Percentiles rank a stretch among this genome's conserved stretches.
phyloP scores from a whole-genome alignment of 2,888 invertebrate genomes.

The Lochmaea crataegi region DNA sequence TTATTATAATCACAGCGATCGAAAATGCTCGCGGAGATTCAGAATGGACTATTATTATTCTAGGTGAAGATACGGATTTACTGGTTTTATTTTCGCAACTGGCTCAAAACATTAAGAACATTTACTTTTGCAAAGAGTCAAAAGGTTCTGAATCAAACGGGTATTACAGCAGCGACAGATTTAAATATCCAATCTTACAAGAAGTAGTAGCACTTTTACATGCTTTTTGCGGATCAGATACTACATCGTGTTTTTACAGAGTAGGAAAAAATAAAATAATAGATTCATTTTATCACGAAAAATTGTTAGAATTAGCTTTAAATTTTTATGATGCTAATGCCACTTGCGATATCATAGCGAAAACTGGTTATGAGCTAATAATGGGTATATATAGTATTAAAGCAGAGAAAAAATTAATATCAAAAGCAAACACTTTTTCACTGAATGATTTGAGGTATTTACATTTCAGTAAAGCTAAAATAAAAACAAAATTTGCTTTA shows the following conservation, averaged over 20 bases:
- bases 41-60: too few species aligned
- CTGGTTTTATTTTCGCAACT: too few species aligned
- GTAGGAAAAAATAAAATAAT: conserved; percentile 9
- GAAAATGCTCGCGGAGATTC: too few species aligned
- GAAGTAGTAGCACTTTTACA: conserved; percentile 13
- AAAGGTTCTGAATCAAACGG: background rate
- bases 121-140: background rate
- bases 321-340: background rate
- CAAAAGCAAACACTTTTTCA: too few species aligned
- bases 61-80: too few species aligned
- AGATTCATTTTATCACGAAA: background rate
- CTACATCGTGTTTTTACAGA: conserved; percentile 14
- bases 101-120: background rate
- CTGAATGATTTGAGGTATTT: too few species aligned
- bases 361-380: background rate
- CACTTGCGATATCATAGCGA: background rate
- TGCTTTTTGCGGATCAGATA: conserved; percentile 11
- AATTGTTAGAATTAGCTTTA: conserved; percentile 3
- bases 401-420: too few species aligned
- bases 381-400: too few species aligned
- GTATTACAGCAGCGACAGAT: conserved; percentile 14
- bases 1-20: too few species aligned
- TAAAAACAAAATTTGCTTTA: too few species aligned
- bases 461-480: too few species aligned
- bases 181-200: conserved; percentile 11